These are phyloP conservation scores for Wiebesia pumilae DNA, from an alignment of 1,140 invertebrate genomes.

Conservation along the genomic window DNA sequence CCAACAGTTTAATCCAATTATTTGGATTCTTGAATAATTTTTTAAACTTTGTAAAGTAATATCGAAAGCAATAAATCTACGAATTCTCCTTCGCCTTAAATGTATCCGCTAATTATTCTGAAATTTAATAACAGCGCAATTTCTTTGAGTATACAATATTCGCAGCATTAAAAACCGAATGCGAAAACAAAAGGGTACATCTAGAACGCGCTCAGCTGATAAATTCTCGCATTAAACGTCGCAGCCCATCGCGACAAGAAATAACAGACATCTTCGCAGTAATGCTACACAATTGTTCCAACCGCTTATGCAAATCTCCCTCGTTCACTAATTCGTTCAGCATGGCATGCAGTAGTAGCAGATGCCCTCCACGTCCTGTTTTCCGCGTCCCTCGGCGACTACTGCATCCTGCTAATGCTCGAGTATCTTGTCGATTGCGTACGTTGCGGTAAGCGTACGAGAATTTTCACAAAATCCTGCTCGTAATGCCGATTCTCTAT, in stretches of 20 bases:
- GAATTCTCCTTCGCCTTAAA: too few species aligned
- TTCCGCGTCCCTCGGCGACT: background rate
- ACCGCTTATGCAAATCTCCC: slow-evolving; percentile 49
- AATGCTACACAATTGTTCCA: slow-evolving; percentile 32
- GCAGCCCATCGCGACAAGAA: slow-evolving; percentile 20
- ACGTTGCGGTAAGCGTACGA: background rate
- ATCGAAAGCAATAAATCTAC: too few species aligned
- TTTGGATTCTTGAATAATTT: too few species aligned
- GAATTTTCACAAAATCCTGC: slow-evolving; percentile 7
- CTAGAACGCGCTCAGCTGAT: background rate
- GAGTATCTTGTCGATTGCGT: background rate
- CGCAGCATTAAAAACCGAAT: background rate
- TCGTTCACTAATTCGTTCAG: slow-evolving; percentile 38
- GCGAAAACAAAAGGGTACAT: background rate
- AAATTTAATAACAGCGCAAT: background rate
- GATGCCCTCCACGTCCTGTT: background rate
- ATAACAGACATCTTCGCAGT: slow-evolving; percentile 27
- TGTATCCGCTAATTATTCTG: background rate
- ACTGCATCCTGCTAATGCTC: background rate
- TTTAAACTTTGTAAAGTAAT: too few species aligned
- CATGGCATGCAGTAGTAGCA: background rate
- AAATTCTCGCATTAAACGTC: background rate
- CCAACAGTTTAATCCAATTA: too few species aligned
- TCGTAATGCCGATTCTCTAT: background rate
- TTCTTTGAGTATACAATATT: background rate